These are phyloP conservation scores for Lethenteron reissneri DNA, from an alignment of 2,113 vertebrate species.

Conservation along the genomic window DNA sequence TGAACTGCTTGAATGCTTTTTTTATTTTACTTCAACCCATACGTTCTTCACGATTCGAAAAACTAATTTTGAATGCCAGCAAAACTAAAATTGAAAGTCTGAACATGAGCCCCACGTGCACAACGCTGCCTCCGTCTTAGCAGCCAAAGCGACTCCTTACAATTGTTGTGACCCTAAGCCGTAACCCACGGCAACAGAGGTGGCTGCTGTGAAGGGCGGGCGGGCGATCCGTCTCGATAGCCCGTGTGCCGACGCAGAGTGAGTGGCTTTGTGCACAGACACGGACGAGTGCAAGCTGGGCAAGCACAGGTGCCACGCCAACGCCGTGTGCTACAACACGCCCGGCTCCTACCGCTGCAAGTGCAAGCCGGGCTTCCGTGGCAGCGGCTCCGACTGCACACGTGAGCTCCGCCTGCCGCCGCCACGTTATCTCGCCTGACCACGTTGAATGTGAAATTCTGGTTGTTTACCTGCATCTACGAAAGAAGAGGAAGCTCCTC, in stretches of 20 bases:
- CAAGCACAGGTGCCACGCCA: conserved; percentile 42
- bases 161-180: neutral
- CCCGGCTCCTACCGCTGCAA: conserved; percentile 79
- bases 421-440: conserved; percentile 11
- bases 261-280: conserved; percentile 33
- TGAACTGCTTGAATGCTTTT: too few species aligned
- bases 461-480: neutral
- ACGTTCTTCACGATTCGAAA: too few species aligned
- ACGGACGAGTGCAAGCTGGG: conserved; percentile 60
- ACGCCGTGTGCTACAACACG: conserved; percentile 59
- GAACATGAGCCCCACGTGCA: too few species aligned
- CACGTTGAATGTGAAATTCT: neutral
- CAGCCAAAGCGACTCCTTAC: neutral
- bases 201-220: neutral
- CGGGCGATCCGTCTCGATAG: too few species aligned
- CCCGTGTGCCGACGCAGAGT: neutral
- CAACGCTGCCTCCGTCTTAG: too few species aligned
- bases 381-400: conserved; percentile 47
- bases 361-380: conserved; percentile 62
- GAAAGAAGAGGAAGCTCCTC: neutral
- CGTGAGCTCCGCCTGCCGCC: conserved; percentile 25
- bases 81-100: too few species aligned
- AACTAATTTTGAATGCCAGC: too few species aligned
- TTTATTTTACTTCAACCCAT: too few species aligned
- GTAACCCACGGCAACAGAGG: neutral